phyloP scores from a whole-genome alignment of 2,888 invertebrate genomes.

The Clivina fossor region DNA sequence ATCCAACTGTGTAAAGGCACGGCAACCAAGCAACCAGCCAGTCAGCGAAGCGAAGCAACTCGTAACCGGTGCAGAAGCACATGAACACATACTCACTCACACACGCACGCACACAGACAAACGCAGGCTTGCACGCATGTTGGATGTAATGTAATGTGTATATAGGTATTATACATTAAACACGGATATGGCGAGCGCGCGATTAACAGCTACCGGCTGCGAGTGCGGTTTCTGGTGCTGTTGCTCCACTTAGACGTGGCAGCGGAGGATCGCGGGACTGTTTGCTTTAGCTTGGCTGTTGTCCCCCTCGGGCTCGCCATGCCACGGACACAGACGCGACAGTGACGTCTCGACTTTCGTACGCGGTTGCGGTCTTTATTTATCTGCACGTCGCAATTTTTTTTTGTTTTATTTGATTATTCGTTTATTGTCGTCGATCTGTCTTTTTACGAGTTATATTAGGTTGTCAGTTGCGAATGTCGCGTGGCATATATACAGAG shows the following conservation, averaged over 20 bases:
- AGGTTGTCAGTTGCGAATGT: background rate
- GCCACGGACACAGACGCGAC: slow-evolving; percentile 39
- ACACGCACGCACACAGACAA: slow-evolving; percentile 35
- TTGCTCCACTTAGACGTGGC: slow-evolving; percentile 52
- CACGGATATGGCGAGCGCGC: slow-evolving; percentile 31
- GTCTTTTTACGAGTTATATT: background rate
- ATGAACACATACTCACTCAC: slow-evolving; percentile 18
- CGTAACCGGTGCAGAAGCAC: slow-evolving; percentile 5
- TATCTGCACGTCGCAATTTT: slow-evolving; percentile 31
- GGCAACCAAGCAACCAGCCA: slow-evolving; percentile 37
- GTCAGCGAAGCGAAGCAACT: slow-evolving; percentile 9
- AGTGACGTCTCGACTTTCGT: slow-evolving; percentile 36
- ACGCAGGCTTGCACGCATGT: too few species aligned
- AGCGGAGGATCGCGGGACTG: slow-evolving; percentile 44
- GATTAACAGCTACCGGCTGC: slow-evolving; percentile 46
- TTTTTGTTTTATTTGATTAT: slow-evolving; percentile 29
- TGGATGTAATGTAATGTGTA: too few species aligned
- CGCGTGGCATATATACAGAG: too few species aligned
- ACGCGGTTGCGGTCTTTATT: slow-evolving; percentile 25
- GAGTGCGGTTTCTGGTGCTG: slow-evolving; percentile 15
- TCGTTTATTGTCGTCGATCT: slow-evolving; percentile 29
- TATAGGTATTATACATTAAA: too few species aligned
- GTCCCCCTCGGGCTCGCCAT: slow-evolving; percentile 43
- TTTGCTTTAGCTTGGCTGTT: slow-evolving; percentile 36
- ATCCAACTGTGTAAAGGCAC: slow-evolving; percentile 48